phyloP scores from a whole-genome alignment of 2,888 invertebrate species.

The Tenthredo mesomela region DNA sequence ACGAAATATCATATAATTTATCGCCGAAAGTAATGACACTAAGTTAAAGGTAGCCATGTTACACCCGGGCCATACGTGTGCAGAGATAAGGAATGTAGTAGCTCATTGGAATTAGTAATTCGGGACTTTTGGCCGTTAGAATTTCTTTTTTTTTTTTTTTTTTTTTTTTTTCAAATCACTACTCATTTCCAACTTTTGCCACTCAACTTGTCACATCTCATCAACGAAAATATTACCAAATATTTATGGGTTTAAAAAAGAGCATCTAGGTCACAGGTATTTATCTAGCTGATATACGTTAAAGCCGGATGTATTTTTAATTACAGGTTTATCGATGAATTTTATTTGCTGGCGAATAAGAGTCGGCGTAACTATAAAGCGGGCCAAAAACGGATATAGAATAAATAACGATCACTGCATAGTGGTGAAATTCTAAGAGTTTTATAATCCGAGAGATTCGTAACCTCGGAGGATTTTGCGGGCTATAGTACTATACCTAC shows the following conservation, averaged over 20 bases:
- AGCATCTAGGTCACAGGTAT: neutral
- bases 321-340: constrained; percentile 25
- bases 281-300: neutral
- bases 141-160: neutral
- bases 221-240: too few species aligned
- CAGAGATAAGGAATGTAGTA: neutral
- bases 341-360: neutral
- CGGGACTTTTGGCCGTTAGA: neutral
- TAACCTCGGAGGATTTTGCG: neutral
- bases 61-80: neutral
- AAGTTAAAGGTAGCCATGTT: neutral
- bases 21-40: constrained; percentile 20
- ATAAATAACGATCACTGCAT: constrained; percentile 6
- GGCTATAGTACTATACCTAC: too few species aligned
- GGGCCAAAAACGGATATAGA: neutral
- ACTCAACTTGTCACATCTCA: neutral
- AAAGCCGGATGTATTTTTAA: neutral
- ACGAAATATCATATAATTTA: constrained; percentile 32
- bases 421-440: constrained; percentile 50
- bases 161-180: neutral
- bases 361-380: neutral
- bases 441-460: neutral
- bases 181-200: neutral
- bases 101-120: constrained; percentile 20
- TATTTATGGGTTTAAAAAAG: neutral